These are phyloP conservation scores for Palloptera scutellata DNA, from an alignment of 2,888 invertebrate genomes.

Conservation along the genomic window DNA sequence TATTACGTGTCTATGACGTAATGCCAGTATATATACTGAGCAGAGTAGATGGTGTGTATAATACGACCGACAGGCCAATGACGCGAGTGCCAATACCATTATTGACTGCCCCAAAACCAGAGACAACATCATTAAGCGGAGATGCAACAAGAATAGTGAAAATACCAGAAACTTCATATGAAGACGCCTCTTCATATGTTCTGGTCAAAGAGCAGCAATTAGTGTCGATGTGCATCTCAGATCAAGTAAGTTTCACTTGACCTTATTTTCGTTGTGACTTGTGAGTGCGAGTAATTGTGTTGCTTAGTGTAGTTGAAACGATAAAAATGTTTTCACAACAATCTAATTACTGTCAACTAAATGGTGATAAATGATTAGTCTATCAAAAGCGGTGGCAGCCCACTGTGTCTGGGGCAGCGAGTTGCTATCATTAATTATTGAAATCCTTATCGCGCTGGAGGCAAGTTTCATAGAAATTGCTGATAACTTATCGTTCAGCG, in stretches of 20 bases:
- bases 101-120: background rate
- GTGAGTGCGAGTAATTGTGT: background rate
- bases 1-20: conserved; percentile 60
- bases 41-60: conserved; percentile 9
- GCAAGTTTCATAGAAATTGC: no score
- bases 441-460: no score
- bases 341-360: conserved; percentile 9
- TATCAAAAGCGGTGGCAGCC: no score
- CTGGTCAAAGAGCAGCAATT: conserved; percentile 36
- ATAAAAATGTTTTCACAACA: conserved; percentile 11
- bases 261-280: no score
- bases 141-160: background rate
- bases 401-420: background rate
- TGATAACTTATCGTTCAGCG: no score
- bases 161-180: background rate
- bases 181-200: conserved; percentile 13
- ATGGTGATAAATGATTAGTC: background rate
- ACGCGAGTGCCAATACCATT: background rate
- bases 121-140: no score
- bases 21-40: conserved; percentile 49
- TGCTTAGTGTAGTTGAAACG: no score
- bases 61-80: background rate
- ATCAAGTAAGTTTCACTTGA: conserved; percentile 47
- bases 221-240: conserved; percentile 53
- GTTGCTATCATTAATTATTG: no score